A percentile compares a stretch with the other conserved stretches of the same genome.
phyloP scores from a whole-genome alignment of 2,888 invertebrate species.

The Nephrotoma flavescens region DNA sequence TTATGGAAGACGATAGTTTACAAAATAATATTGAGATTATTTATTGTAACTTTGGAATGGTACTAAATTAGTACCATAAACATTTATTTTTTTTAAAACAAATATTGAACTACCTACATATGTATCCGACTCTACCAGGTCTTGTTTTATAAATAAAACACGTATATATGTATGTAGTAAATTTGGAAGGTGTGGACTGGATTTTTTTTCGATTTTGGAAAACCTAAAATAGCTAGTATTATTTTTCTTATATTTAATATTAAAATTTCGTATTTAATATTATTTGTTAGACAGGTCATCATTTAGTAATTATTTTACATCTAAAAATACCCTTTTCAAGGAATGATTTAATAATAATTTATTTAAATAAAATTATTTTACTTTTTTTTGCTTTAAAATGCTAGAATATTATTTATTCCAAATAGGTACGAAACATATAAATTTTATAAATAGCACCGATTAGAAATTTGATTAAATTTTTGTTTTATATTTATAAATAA shows the following conservation, averaged over 20 bases:
- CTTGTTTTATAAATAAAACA: background rate
- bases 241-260: background rate
- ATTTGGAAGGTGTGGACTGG: background rate
- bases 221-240: background rate
- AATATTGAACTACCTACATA: background rate
- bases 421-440: background rate
- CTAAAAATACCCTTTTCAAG: conserved; percentile 9
- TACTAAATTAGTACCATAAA: background rate
- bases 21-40: background rate
- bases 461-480: background rate
- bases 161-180: background rate
- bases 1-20: background rate
- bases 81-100: background rate
- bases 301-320: background rate
- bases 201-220: background rate
- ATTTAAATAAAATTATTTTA: background rate
- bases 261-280: background rate
- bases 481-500: background rate
- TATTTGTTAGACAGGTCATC: background rate
- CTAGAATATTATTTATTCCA: background rate
- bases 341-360: conserved; percentile 7
- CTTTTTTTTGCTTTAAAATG: background rate
- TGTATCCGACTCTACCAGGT: background rate
- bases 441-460: background rate
- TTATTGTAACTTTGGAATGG: background rate